Base-by-base conservation (phyloP, 2,113 vertebrate genomes). In the Dolichallabes microphthalmus region DNA sequence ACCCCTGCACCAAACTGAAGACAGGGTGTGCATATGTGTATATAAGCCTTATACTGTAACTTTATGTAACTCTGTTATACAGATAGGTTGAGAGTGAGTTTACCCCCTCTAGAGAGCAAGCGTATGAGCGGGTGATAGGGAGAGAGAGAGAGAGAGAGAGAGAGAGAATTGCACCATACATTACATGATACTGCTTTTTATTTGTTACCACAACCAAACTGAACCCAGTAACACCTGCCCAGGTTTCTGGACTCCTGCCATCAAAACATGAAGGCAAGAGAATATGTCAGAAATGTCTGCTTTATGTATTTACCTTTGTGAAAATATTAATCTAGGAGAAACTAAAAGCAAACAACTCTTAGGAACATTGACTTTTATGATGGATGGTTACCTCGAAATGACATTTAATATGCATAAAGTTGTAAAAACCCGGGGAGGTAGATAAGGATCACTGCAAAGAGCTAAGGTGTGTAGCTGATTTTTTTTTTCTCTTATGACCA, bases 11-110 rank as follows among this genome's bases (percentile, higher is more conserved):
- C 88, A 92, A 90, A 89, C 88, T 68, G 90, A 90, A 92, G 91
- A 91, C 86, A 69, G 63, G 82, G 83, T 80, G 25, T n/a, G 2
- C 89, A 85, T 93, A 92, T 93, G 92, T 89, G 88, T 84, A 66
- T 88, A 32, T 90, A 30, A 32, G 32, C 45, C 93, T 88, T 94
- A 95, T 95, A n/a, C n/a, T n/a, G n/a, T n/a, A 94, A 94, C 94
- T 92, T 89, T 82, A 78, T 39, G 91, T 90, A 92, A 93, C 85
- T 90, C 58, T 45, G 84, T 86, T 92, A 83, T 87, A 88, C 53
- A 75, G 89, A 91, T 88, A 71, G 52, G 88, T 91, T 71, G 90
- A 93, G 85, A 91, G 87, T 83, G 12, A 68, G 83, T 61, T 55
- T 84, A 87, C 85, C 89, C 91, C 88, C 89, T 89, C 80, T 88